Percentiles rank a stretch among this genome's conserved stretches.
These are phyloP conservation scores for Himalopsyche anomala DNA, from an alignment of 2,888 invertebrate species.

Conservation along the genomic window DNA sequence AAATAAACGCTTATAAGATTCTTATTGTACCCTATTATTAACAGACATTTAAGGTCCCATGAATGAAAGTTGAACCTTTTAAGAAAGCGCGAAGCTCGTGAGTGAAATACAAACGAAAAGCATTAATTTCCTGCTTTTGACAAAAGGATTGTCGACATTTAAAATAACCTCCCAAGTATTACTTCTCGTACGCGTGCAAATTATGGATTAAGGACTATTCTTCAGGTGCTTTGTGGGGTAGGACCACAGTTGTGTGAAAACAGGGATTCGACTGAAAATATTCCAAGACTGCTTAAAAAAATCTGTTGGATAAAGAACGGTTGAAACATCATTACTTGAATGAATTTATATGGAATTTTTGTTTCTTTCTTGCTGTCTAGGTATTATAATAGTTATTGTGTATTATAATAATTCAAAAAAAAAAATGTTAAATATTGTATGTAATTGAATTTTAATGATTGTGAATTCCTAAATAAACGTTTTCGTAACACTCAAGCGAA, in stretches of 20 bases:
- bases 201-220: slow-evolving; percentile 31
- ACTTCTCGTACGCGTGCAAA: slow-evolving; percentile 26
- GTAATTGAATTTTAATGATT: too few species aligned
- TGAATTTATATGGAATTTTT: too few species aligned
- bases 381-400: too few species aligned
- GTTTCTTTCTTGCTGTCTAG: too few species aligned
- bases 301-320: too few species aligned
- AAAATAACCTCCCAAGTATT: slow-evolving; percentile 30
- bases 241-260: not conserved
- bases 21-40: not conserved
- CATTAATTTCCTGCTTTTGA: slow-evolving; percentile 27
- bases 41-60: not conserved
- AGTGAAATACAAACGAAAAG: slow-evolving; percentile 17
- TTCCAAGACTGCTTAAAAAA: too few species aligned
- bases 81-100: slow-evolving; percentile 16
- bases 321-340: too few species aligned
- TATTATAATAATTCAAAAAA: too few species aligned
- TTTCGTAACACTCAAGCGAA: too few species aligned
- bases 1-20: too few species aligned
- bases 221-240: slow-evolving; percentile 21
- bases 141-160: slow-evolving; percentile 34
- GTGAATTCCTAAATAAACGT: too few species aligned
- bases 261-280: not conserved
- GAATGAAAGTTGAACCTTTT: slow-evolving; percentile 21
- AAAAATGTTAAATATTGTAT: too few species aligned